phyloP scores from a whole-genome alignment of 1,140 invertebrate genomes.

The Drosophila yakuba region DNA sequence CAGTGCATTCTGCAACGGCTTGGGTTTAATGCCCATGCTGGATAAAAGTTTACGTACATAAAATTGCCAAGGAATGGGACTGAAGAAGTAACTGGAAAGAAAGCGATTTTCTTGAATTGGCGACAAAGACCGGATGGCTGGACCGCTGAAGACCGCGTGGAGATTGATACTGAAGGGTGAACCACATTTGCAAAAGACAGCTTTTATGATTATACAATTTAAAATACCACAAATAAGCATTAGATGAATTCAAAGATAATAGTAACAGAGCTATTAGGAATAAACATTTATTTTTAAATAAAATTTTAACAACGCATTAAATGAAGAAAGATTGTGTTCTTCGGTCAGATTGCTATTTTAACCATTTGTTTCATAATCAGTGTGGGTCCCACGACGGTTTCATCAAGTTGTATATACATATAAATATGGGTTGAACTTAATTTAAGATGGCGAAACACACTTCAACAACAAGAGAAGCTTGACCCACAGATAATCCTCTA shows the following conservation, averaged over 20 bases:
- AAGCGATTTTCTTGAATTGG: not conserved
- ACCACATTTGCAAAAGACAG: not conserved
- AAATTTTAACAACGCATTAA: not conserved
- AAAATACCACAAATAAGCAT: no score
- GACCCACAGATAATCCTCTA: constrained; percentile 11
- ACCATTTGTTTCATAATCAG: constrained; percentile 2
- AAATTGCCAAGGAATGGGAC: no score
- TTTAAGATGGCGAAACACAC: constrained; percentile 23
- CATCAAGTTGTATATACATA: not conserved
- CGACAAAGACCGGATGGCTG: not conserved
- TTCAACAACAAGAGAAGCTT: constrained; percentile 10
- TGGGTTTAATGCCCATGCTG: no score
- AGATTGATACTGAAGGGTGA: not conserved
- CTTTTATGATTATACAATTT: not conserved
- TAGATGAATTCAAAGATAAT: no score
- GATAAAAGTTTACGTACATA: no score
- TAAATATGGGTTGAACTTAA: not conserved
- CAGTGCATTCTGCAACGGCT: no score
- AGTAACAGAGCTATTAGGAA: no score
- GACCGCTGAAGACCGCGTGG: not conserved
- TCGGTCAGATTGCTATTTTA: not conserved
- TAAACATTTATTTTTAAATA: not conserved
- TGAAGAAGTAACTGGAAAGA: not conserved
- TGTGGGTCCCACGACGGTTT: not conserved
- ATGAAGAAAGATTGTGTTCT: not conserved